Evolutionary conservation across 2,797 vertebrate genomes (phyloP), one percentile per base, ranked within the genome.

Genomic region (Danio kyathit): DNA sequence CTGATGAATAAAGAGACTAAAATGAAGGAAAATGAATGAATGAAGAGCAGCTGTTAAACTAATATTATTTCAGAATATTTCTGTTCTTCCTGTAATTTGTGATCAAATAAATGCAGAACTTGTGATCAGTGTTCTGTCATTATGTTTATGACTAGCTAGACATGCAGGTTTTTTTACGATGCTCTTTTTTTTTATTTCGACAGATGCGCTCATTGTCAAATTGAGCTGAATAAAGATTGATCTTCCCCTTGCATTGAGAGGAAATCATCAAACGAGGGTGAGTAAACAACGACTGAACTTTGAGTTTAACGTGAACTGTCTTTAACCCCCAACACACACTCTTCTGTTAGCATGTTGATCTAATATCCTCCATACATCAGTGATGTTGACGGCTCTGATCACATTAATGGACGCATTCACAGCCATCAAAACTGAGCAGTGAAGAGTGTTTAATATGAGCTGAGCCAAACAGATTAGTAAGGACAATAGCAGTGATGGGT

Each of bases 401-500:
- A 96, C 95, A 96, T 94, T 95, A 95, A 92, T 95, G 94, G 94
- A 92, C 94, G 94, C 95, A 95, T 94, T 92, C 92, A 94, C 93
- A 91, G 91, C 41, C 93, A 89, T 91, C 91, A 95, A 92, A 94
- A 92, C 93, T 93, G 89, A 90, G 90, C 92, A 89, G 93, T 91
- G 93, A 96, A 94, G 94, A 94, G 92, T 93, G 95, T 96, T 95
- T 95, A 95, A 95, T 95, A 94, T 94, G 93, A 93, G 93, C 29
- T 91, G 89, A 93, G 93, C 90, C 91, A 96, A 96, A 96, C 95
- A 96, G 96, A 97, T 97, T 97, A 96, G 89, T 91, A 93, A 89
- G 93, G 92, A 95, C 94, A 95, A 93, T 95, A 92, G 91, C 93
- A 89, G 89, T 76, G 84, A 82, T 63, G 86, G 91, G 88, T 91